Evolutionary conservation across 2,113 vertebrate genomes (phyloP).

Genomic region (Psammodynastes pulverulentus): DNA sequence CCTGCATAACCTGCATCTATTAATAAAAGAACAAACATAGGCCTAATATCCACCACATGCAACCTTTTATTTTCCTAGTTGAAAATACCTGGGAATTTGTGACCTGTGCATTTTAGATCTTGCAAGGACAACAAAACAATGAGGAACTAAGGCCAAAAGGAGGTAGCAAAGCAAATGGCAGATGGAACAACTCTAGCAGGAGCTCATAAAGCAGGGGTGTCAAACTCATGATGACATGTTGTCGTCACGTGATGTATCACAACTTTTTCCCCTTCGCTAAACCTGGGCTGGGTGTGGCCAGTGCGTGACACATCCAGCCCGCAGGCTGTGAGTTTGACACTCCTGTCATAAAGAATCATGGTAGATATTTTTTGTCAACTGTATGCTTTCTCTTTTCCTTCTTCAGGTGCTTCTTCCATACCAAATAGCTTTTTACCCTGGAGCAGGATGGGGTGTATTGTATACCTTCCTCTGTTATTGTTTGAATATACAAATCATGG

Average conservation of each 20-base stretch:
- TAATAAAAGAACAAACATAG: not conserved
- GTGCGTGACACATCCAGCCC: too few relatives aligned
- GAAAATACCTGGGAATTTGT: not conserved
- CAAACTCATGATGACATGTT: too few relatives aligned
- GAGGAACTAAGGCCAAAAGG: not conserved
- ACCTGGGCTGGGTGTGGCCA: too few relatives aligned
- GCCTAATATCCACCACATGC: not conserved
- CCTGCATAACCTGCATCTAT: not conserved
- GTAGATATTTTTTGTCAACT: not conserved
- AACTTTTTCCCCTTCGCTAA: too few relatives aligned
- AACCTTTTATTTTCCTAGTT: not conserved
- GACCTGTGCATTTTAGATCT: not conserved
- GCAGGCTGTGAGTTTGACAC: too few relatives aligned
- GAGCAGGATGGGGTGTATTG: not conserved
- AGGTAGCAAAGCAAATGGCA: not conserved
- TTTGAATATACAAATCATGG: not conserved
- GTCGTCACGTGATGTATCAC: too few relatives aligned
- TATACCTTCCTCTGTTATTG: not conserved
- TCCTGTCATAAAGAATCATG: not conserved
- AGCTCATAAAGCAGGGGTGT: too few relatives aligned
- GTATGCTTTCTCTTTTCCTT: too few relatives aligned
- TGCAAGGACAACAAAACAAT: not conserved
- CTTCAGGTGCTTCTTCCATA: not conserved
- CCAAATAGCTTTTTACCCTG: not conserved
- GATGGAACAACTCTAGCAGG: not conserved